phyloP scores from a whole-genome alignment of 1,140 invertebrate genomes.

The Eupristina koningsbergeri region DNA sequence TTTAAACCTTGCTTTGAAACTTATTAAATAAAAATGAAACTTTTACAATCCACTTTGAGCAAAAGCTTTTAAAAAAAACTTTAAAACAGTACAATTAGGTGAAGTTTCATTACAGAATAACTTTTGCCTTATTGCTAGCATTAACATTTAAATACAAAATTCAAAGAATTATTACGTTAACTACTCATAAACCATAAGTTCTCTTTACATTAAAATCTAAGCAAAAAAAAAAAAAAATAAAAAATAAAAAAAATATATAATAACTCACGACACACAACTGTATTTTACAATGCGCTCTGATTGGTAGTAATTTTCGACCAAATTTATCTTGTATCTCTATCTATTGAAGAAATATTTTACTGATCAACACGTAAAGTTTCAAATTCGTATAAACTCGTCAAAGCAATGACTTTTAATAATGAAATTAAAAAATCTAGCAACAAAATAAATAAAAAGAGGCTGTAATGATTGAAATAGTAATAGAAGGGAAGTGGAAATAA shows the following conservation, averaged over 20 bases:
- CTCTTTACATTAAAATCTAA: no score
- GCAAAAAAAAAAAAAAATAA: no score
- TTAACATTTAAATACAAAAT: not conserved
- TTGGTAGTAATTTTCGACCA: no score
- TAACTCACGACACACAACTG: not conserved
- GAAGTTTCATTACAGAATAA: not conserved
- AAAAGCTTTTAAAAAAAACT: not conserved
- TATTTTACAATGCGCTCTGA: no score
- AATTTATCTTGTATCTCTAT: no score
- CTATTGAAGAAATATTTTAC: no score
- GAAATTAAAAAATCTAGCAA: not conserved
- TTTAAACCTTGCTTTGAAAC: no score
- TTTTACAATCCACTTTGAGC: not conserved
- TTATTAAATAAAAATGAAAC: not conserved
- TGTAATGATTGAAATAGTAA: not conserved
- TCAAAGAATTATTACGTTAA: not conserved
- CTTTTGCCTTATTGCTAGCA: not conserved
- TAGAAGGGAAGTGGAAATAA: slow-evolving; percentile 8
- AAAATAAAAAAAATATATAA: no score
- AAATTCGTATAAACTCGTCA: no score
- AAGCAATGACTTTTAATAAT: not conserved
- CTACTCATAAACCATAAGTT: not conserved
- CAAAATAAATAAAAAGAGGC: not conserved
- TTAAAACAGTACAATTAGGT: not conserved
- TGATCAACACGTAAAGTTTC: no score